Evolutionary conservation across 2,797 vertebrate genomes (phyloP).

Genomic region (Saxicola maurus): DNA sequence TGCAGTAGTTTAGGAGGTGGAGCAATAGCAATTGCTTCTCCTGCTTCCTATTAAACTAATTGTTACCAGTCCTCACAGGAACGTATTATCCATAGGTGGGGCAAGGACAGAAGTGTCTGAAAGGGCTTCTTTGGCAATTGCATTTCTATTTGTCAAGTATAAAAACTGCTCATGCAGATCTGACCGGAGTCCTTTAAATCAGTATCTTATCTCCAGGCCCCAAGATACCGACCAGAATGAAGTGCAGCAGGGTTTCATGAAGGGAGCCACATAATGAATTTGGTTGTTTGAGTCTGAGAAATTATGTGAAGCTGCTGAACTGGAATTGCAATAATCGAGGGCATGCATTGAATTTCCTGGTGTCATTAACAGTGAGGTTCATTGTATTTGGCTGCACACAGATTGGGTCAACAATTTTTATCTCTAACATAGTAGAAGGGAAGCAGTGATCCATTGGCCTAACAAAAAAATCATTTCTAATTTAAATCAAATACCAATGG

Average conservation of each 20-base stretch:
- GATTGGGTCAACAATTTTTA: slow-evolving; percentile 24
- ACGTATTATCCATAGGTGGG: neutral
- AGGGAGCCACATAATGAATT: slow-evolving; percentile 15
- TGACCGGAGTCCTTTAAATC: neutral
- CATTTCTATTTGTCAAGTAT: neutral
- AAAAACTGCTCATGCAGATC: neutral
- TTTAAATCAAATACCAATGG: neutral
- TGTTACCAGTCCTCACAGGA: neutral
- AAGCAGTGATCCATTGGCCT: neutral
- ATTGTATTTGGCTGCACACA: slow-evolving; percentile 10
- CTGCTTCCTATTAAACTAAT: slow-evolving; percentile 29
- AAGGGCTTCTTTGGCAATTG: neutral
- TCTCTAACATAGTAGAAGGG: neutral
- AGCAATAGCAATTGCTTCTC: slow-evolving; percentile 21
- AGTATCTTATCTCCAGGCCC: neutral
- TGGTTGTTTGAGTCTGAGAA: slow-evolving; percentile 13
- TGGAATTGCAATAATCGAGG: slow-evolving; percentile 54
- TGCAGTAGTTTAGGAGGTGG: slow-evolving; percentile 5
- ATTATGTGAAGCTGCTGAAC: slow-evolving; percentile 24
- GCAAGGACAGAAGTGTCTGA: neutral
- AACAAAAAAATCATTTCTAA: slow-evolving; percentile 13
- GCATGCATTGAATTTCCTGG: slow-evolving; percentile 9
- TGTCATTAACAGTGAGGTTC: slow-evolving; percentile 34
- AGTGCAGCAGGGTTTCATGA: slow-evolving; percentile 18
- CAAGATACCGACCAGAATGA: neutral